Percentiles rank a stretch among this genome's conserved stretches.
These are phyloP conservation scores for Slavum lentiscoides DNA, from an alignment of 2,888 invertebrate genomes.

Conservation along the genomic window DNA sequence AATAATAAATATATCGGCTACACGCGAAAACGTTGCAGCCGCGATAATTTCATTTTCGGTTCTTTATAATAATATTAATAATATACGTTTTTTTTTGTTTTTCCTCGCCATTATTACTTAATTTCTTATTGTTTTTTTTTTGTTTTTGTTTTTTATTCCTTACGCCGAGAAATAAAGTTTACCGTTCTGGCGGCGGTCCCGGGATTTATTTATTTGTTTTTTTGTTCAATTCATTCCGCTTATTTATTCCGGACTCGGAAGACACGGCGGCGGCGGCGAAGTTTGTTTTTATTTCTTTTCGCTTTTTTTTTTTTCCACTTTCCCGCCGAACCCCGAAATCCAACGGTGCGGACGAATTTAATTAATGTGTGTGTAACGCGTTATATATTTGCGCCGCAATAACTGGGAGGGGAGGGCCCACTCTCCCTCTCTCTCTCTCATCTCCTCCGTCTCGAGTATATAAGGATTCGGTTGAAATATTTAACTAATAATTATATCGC, in stretches of 20 bases:
- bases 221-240: conserved; percentile 41
- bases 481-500: conserved; percentile 24
- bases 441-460: too few relatives aligned
- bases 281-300: conserved; percentile 40
- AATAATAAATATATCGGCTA: background rate
- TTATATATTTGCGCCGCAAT: conserved; percentile 7
- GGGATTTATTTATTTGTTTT: conserved; percentile 15
- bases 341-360: conserved; percentile 44
- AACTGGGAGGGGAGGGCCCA: background rate
- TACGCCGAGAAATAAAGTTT: conserved; percentile 36
- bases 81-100: conserved; percentile 44
- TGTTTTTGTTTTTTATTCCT: conserved; percentile 5
- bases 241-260: conserved; percentile 45
- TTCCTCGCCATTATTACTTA: conserved; percentile 48
- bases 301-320: background rate
- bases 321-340: background rate
- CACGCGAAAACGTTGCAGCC: conserved; percentile 2
- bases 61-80: conserved; percentile 47
- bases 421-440: too few relatives aligned
- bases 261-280: conserved; percentile 24
- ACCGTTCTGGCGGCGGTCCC: conserved; percentile 16
- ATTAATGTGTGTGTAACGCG: conserved; percentile 25
- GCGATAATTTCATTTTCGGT: conserved; percentile 47
- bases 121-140: conserved; percentile 35
- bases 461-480: conserved; percentile 30